Percentiles rank a stretch among this genome's conserved stretches.
These are phyloP conservation scores for Gisinianus flammeolus DNA, from an alignment of 2,888 invertebrate genomes.

Conservation along the genomic window DNA sequence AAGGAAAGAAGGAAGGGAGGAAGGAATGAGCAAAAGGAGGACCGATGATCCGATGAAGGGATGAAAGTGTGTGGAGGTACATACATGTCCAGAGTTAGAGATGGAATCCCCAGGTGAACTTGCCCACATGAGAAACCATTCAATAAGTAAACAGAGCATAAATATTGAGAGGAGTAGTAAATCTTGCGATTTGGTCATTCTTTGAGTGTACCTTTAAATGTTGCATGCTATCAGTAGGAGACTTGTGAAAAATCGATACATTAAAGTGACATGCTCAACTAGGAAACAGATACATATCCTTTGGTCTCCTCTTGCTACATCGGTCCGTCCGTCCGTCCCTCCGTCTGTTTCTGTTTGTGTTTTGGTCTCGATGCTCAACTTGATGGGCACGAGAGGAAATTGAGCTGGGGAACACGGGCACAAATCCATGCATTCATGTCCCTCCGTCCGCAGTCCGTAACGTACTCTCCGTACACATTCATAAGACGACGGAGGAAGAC, in stretches of 20 bases:
- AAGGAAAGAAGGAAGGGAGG: no score
- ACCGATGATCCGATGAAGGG: not conserved
- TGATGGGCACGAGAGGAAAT: not conserved
- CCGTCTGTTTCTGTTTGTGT: not conserved
- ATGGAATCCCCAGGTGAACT: not conserved
- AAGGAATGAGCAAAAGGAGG: not conserved
- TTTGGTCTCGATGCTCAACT: not conserved
- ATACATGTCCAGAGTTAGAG: not conserved
- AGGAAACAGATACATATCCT: not conserved
- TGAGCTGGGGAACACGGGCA: not conserved
- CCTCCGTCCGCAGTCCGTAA: no score
- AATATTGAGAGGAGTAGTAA: constrained; percentile 38
- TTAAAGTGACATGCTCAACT: not conserved
- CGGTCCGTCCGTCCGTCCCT: not conserved
- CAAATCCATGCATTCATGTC: no score
- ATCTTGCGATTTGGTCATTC: constrained; percentile 37
- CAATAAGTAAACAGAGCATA: constrained; percentile 36
- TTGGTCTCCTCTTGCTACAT: no score
- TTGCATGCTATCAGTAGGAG: constrained; percentile 16
- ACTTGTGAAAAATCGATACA: constrained; percentile 6
- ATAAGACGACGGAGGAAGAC: not conserved
- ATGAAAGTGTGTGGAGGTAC: not conserved
- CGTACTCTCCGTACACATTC: not conserved
- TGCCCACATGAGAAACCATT: constrained; percentile 17
- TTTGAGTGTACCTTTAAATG: constrained; percentile 24